A percentile compares a stretch with the other conserved stretches of the same genome.
Evolutionary conservation across 2,113 vertebrate genomes (phyloP).

Genomic region (Tachysurus vachellii): DNA sequence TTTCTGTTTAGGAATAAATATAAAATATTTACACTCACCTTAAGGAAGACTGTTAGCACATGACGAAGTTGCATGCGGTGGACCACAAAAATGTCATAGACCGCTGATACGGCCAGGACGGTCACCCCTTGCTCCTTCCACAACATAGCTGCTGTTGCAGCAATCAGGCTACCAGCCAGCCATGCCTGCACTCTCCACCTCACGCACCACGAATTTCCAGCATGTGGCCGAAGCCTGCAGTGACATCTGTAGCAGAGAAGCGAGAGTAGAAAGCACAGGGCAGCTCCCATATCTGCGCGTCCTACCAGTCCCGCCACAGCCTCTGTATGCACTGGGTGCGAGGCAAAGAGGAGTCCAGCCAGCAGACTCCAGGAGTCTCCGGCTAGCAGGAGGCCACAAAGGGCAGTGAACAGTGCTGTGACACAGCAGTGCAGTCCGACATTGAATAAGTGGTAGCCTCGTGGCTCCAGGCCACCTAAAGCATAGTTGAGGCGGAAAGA

Average conservation of each 20-base stretch:
- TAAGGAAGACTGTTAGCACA: conserved; percentile 79
- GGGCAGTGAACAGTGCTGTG: conserved; percentile 89
- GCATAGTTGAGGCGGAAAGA: conserved; percentile 95
- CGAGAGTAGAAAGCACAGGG: conserved; percentile 92
- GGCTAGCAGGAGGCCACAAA: conserved; percentile 82
- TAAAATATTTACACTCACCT: conserved; percentile 75
- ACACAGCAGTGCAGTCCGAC: conserved; percentile 86
- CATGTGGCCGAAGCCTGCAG: conserved; percentile 75
- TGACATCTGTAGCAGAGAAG: conserved; percentile 89
- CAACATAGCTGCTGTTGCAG: conserved; percentile 90
- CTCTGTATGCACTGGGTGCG: conserved; percentile 95
- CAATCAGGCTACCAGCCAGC: conserved; percentile 85
- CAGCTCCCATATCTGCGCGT: conserved; percentile 90
- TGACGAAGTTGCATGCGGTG: conserved; percentile 85
- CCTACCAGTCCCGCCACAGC: conserved; percentile 93
- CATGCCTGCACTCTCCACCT: conserved; percentile 75
- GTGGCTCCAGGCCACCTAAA: conserved; percentile 88
- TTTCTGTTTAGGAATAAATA: conserved; percentile 49
- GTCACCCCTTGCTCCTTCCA: conserved; percentile 99
- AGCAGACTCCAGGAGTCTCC: conserved; percentile 88
- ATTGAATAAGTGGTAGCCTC: conserved; percentile 94
- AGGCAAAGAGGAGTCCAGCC: conserved; percentile 91
- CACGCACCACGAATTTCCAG: conserved; percentile 1
- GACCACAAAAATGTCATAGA: conserved; percentile 91
- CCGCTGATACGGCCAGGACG: conserved; percentile 86